Evolutionary conservation across 2,888 invertebrate species (phyloP), one percentile per base, ranked within the genome.

Genomic region (Parnassius orleans): DNA sequence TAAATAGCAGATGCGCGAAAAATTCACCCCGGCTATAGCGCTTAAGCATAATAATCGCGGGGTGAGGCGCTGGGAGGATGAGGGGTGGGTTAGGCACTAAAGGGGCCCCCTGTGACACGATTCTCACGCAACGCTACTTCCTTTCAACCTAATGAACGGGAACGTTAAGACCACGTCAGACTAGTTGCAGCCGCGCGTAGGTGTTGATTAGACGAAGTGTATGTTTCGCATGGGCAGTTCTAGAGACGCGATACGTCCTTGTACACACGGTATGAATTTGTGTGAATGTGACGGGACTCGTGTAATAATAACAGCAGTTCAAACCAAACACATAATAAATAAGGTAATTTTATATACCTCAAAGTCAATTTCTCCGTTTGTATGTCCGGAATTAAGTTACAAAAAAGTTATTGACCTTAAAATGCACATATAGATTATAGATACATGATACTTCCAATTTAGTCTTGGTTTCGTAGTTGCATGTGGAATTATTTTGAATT

Each of bases 1-100:
- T 90, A 91, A 90, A 91, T 90, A 91, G 88, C 90, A 90, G 91
- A 91, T 90, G 91, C 88, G 90, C 90, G 90, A 90, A 91, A 90
- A 90, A 87, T 80, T 87, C 88, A 81, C 87, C 89, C 89, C 84
- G 84, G 74, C 78, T 76, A 79, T 83, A 78, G 82, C 84, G 88
- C 89, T 90, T 90, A 87, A 55, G 89, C 90, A 90, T 90, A 88
- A 90, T 88, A 90, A 90, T 89, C 83, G 87, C 81, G 84, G 83
- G 83, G 69, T 56, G 64, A 68, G 66, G 63, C 66, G 69, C 64
- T 53, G 71, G 72, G 71, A 68, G 60, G 71, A 71, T 69, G 69
- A 63, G 56, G 66, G 58, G 71, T 68, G 72, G 72, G 72, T 75
- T 68, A 66, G 70, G 33, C 33, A 33, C 68, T 68, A 63, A 41